Base-by-base conservation (phyloP, 2,113 vertebrate species). In the Oenanthe oenanthe region DNA sequence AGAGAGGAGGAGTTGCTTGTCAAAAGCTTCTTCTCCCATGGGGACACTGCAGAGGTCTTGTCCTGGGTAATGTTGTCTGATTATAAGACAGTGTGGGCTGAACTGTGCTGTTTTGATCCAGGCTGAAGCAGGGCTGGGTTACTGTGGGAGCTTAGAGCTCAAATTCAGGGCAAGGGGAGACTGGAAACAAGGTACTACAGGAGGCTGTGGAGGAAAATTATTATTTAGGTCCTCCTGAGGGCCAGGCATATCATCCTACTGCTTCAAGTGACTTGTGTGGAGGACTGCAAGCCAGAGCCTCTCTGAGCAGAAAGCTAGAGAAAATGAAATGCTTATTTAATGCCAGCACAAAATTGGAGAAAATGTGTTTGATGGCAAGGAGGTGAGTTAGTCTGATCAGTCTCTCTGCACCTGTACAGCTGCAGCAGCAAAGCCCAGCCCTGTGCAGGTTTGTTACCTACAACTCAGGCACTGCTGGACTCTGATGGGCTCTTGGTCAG, bases 41-140 rank as follows among this genome's bases (percentile, higher is more conserved):
- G 25, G 17, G 75, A 24, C 16, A 2, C 40, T 53, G 62, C 12
- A 24, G 48, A 34, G 26, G 18, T n/a, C n/a, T 89, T 54, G 38
- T 66, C 34, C 19, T 36, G 57, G 29, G 9, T 77, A 6, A 29
- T 3, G 11, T 8, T 68, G 2, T 42, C 26, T 77, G 28, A 31
- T 58, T 25, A 9, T 12, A 11, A 53, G 14, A 34, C 32, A 20
- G 12, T 6, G 26, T 2, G 3, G 26, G n/a, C 21, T 0, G 0
- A 58, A n/a, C 24, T 7, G 57, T 21, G 66, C 14, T 7, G 1
- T 34, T 91, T 31, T 38, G 31, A 38, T 31, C 20, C 31, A 68
- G 53, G 19, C 36, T 70, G 67, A 66, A 58, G 65, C 45, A 47
- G 43, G 43, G 25, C 26, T 82, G 20, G 36, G 56, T 85, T 32